phyloP scores from a whole-genome alignment of 2,888 invertebrate species.

The Orthonevra nobilis region DNA sequence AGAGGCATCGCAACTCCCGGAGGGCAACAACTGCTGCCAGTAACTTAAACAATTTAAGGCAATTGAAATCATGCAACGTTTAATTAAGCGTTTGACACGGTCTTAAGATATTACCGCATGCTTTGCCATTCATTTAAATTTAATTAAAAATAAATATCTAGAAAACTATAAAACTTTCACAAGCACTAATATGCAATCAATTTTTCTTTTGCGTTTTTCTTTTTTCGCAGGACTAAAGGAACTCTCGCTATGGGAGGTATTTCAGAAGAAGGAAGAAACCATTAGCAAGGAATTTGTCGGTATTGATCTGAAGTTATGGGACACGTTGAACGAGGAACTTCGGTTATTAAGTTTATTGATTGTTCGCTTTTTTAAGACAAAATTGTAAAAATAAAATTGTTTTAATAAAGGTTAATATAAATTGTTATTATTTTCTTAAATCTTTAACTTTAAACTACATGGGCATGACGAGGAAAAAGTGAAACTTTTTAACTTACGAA shows the following conservation, averaged over 20 bases:
- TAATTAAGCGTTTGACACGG: constrained; percentile 47
- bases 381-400: not conserved
- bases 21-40: constrained; percentile 40
- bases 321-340: not conserved
- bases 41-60: constrained; percentile 35
- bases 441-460: no score
- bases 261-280: not conserved
- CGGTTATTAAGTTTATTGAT: no score
- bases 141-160: constrained; percentile 23
- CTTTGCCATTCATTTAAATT: constrained; percentile 31
- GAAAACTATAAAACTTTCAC: constrained; percentile 25
- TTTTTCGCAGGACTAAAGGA: not conserved
- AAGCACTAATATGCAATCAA: constrained; percentile 63
- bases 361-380: no score
- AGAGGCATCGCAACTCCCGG: no score
- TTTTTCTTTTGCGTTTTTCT: constrained; percentile 45
- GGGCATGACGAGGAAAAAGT: no score
- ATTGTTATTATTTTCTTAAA: no score
- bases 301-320: constrained; percentile 16
- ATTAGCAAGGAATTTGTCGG: constrained; percentile 22
- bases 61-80: constrained; percentile 62
- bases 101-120: constrained; percentile 28
- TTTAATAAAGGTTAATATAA: not conserved
- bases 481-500: no score
- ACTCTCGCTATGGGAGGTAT: not conserved